A percentile compares a stretch with the other conserved stretches of the same genome.
Conservation (phyloP, 2,113 vertebrate genomes). For the Fulica atra region DNA sequence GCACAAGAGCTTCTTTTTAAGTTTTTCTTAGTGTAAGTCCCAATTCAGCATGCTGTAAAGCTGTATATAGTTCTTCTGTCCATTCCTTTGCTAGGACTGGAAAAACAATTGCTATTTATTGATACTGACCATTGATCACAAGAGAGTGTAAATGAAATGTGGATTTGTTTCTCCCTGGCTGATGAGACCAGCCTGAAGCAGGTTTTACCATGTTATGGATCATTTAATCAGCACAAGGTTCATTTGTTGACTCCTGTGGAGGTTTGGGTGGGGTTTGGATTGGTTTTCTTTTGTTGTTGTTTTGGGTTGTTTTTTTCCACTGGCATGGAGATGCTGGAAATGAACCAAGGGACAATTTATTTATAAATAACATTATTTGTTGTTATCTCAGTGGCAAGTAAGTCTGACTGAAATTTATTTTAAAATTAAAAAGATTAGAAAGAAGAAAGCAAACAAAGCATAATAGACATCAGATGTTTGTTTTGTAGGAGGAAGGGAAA, state of each 20-base stretch:
- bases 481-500: background rate
- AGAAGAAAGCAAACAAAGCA: background rate
- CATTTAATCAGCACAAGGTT: background rate
- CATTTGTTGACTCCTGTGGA: background rate
- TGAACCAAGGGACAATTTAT: background rate
- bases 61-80: background rate
- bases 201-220: background rate
- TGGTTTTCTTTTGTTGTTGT: accelerated
- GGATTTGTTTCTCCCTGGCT: background rate
- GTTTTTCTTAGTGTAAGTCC: background rate
- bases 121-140: background rate
- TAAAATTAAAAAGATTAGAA: background rate
- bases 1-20: background rate
- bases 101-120: background rate
- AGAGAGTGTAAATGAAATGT: background rate
- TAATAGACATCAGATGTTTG: background rate
- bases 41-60: background rate
- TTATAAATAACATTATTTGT: background rate
- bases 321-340: background rate
- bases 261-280: background rate
- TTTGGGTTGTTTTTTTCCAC: background rate
- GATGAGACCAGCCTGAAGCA: background rate
- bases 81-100: background rate
- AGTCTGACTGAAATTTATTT: background rate
- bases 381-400: background rate